Conservation (phyloP, 1,140 invertebrate genomes). For the Saccostrea echinata region DNA sequence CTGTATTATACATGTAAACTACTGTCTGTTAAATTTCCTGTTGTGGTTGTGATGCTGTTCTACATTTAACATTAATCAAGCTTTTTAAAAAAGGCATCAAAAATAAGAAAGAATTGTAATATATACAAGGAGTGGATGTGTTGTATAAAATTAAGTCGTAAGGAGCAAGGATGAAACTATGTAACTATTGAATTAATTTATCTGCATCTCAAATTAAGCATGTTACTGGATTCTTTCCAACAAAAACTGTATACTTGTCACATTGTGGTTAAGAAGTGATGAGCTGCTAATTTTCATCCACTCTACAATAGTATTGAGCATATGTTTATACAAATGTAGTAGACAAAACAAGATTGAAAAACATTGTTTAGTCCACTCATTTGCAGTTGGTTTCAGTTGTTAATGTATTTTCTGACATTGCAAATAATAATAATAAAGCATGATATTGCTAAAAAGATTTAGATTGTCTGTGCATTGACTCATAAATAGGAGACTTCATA, state of each 20-base stretch:
- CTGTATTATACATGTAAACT: too few species aligned
- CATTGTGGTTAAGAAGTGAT: too few species aligned
- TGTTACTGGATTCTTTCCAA: too few species aligned
- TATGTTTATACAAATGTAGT: too few species aligned
- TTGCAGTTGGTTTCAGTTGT: slow-evolving; percentile 5
- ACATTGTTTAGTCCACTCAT: background rate
- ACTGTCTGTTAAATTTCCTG: background rate
- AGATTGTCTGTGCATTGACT: background rate
- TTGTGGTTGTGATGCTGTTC: background rate
- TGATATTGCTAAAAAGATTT: background rate
- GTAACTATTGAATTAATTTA: background rate
- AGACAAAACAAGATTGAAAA: background rate
- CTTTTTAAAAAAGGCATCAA: background rate
- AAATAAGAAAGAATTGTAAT: background rate
- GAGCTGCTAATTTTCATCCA: too few species aligned
- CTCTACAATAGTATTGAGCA: too few species aligned
- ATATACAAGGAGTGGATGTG: background rate
- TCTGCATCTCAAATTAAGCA: background rate
- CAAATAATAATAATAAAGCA: background rate
- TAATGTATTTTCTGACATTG: slow-evolving; percentile 25
- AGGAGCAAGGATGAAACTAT: background rate
- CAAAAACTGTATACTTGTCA: too few species aligned
- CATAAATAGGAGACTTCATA: background rate
- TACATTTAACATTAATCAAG: background rate
- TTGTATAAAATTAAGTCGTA: background rate